Base-by-base conservation (phyloP, 2,797 vertebrate species). In the Pelochelys cantorii region DNA sequence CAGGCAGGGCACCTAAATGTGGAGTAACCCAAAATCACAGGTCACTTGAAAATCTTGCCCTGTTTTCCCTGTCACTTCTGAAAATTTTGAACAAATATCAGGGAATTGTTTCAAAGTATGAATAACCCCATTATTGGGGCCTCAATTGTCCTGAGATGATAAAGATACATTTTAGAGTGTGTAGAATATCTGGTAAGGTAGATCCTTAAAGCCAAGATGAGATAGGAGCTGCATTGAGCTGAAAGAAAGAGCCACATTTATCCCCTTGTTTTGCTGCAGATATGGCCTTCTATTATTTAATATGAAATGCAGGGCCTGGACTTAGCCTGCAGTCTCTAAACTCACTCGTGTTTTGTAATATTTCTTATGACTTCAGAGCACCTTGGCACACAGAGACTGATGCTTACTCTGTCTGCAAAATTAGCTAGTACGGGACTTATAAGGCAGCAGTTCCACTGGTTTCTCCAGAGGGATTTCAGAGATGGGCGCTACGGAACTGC, bases 301-400 rank as follows among this genome's bases (percentile, higher is more conserved):
- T 4, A 82, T 27, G 68, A 86, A 87, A 77, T 23, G 42, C 80
- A 65, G 1, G 18, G 7, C 5, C 7, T 79, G 84, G 29, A 11
- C 31, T 62, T 48, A 34, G 81, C 9, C 65, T 59, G 68, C 2
- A 1, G 0, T 25, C 57, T 80, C n/a, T 1, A 2, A 48, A 13
- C 34, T 2, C 0, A 57, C 52, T 89, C 1, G 0, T 18, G 18
- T 55, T 9, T 75, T 59, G 25, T 23, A 55, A 1, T 2, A 14
- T 5, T 13, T 31, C 52, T 53, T 23, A 3, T 1, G 59, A 77
- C 31, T 86, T 59, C 9, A 23, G 82, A 90, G 53, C 88, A 81
- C 53, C 52, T 56, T 27, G 54, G 34, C 0, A 0, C 68, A 87
- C 42, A 25, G n/a, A 90, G 0, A 1, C 52, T 0, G 0, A 84